These are phyloP conservation scores for Anarrhichthys ocellatus DNA, from an alignment of 2,113 vertebrate genomes.

Conservation along the genomic window DNA sequence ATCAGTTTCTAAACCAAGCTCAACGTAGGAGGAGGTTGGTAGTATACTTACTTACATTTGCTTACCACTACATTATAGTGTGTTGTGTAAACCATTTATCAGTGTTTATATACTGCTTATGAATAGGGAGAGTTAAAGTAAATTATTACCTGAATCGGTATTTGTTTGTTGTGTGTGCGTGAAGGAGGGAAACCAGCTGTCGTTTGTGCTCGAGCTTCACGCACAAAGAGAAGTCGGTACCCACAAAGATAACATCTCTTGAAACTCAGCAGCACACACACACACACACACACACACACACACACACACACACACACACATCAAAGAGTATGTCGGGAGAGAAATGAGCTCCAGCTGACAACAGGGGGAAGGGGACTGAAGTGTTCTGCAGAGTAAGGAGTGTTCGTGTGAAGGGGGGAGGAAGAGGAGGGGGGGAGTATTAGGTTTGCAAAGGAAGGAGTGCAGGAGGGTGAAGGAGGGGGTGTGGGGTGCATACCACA, in stretches of 20 bases:
- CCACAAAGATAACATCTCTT: constrained; percentile 66
- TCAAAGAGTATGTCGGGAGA: constrained; percentile 57
- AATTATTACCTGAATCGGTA: constrained; percentile 44
- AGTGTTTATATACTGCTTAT: neutral
- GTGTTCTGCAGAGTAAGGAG: constrained; percentile 72
- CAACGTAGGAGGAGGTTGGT: neutral
- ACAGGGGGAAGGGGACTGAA: constrained; percentile 59
- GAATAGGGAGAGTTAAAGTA: constrained; percentile 5
- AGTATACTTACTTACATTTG: neutral
- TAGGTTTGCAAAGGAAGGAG: constrained; percentile 65
- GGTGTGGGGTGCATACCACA: constrained; percentile 66
- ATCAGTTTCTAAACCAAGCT: neutral
- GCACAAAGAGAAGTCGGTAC: constrained; percentile 65
- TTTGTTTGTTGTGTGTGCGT: constrained; percentile 32
- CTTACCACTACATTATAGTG: constrained; percentile 20
- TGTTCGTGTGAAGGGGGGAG: constrained; percentile 53
- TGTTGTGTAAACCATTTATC: constrained; percentile 13
- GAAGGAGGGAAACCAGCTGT: constrained; percentile 48
- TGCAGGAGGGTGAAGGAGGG: constrained; percentile 54
- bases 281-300: constrained; percentile 10
- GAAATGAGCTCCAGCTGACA: constrained; percentile 77
- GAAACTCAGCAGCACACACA: constrained; percentile 53
- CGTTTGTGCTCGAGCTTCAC: constrained; percentile 63
- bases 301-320: constrained; percentile 11
- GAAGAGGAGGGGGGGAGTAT: constrained; percentile 40